A percentile compares a stretch with the other conserved stretches of the same genome.
phyloP scores from a whole-genome alignment of 92 coral and sea anemone genomes.

The Paragorgia papillata region DNA sequence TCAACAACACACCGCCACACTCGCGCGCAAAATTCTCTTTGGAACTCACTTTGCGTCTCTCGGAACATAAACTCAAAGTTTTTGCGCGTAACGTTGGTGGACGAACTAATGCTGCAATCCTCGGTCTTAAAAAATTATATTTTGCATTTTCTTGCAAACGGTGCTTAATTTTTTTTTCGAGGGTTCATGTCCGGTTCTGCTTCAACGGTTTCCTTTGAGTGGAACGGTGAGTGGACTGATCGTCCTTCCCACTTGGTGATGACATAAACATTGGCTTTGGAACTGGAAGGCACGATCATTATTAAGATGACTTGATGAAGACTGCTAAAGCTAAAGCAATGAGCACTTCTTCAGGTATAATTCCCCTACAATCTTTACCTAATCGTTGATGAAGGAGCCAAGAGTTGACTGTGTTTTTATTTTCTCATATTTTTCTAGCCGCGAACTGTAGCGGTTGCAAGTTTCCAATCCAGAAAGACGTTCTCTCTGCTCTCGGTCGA shows the following conservation, averaged over 20 bases:
- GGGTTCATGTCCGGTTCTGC: constrained; percentile 6
- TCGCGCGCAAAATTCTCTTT: too few relatives aligned
- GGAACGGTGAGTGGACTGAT: too few relatives aligned
- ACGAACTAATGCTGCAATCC: too few relatives aligned
- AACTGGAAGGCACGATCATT: constrained; percentile 1
- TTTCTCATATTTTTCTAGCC: not conserved
- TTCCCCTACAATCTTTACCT: not conserved
- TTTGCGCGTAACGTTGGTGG: too few relatives aligned
- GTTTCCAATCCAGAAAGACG: constrained; percentile 38
- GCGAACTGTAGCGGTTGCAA: constrained; percentile 33
- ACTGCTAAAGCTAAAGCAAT: not conserved
- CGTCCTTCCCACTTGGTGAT: constrained; percentile 9
- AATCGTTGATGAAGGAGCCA: not conserved
- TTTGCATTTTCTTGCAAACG: too few relatives aligned
- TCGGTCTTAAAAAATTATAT: too few relatives aligned
- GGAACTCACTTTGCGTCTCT: too few relatives aligned
- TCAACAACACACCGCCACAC: too few relatives aligned
- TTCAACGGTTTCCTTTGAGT: not conserved
- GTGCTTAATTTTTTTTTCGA: too few relatives aligned
- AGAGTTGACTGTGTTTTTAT: not conserved
- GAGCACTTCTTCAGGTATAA: constrained; percentile 22
- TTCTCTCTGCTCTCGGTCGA: constrained; percentile 53
- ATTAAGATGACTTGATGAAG: too few relatives aligned
- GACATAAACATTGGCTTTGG: not conserved
- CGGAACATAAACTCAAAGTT: too few relatives aligned